These are phyloP conservation scores for Eurypyga helias DNA, from an alignment of 2,113 vertebrate species.

Conservation along the genomic window DNA sequence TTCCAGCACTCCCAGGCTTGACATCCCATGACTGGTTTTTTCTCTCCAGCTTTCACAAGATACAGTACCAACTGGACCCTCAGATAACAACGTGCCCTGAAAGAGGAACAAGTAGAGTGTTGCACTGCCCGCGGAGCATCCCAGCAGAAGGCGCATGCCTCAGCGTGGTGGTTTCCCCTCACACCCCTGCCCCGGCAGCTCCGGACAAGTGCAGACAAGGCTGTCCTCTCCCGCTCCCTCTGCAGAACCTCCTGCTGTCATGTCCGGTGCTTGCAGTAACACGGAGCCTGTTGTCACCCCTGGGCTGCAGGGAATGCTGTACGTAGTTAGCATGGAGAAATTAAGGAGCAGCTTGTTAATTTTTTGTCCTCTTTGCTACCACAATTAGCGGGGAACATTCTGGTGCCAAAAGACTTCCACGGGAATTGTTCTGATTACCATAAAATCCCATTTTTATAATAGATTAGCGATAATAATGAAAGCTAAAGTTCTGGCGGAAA, in stretches of 20 bases:
- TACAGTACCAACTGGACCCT: not conserved
- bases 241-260: not conserved
- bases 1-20: not conserved
- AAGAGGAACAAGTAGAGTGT: not conserved
- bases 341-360: not conserved
- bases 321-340: not conserved
- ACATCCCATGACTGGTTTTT: not conserved
- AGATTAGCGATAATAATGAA: not conserved
- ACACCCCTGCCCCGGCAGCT: accelerated
- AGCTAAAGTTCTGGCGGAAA: not conserved
- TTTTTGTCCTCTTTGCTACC: not conserved
- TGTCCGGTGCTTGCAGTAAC: not conserved
- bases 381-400: not conserved
- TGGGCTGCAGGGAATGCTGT: not conserved
- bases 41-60: not conserved
- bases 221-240: not conserved
- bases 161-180: not conserved
- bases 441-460: not conserved
- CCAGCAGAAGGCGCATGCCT: not conserved
- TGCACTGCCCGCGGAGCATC: not conserved
- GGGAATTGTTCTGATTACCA: not conserved
- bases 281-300: not conserved
- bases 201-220: not conserved
- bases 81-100: not conserved
- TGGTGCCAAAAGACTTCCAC: not conserved